Percentiles rank a stretch among this genome's conserved stretches.
Evolutionary conservation across 1,140 invertebrate genomes (phyloP).

Genomic region (Bombus turneri): DNA sequence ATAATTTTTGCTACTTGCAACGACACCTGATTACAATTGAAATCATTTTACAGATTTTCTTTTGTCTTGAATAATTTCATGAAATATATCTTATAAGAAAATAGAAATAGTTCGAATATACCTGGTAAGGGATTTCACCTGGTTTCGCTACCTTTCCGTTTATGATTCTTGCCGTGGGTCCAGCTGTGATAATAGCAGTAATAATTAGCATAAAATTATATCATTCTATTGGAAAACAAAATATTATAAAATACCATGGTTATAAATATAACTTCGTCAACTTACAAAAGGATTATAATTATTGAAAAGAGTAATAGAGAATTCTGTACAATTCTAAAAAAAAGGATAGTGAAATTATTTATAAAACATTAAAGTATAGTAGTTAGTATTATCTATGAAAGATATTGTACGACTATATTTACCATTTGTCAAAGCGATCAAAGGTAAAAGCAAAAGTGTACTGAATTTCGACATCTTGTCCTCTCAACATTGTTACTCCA

Average conservation of each 20-base stretch:
- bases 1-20: constrained; percentile 32
- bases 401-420: constrained; percentile 1
- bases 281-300: too few species aligned
- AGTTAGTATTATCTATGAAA: too few species aligned
- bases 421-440: constrained; percentile 10
- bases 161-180: constrained; percentile 44
- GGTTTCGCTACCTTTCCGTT: constrained; percentile 56
- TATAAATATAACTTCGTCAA: too few species aligned
- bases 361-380: background rate
- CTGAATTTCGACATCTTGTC: background rate
- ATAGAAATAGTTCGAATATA: constrained; percentile 23
- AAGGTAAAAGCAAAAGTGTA: background rate
- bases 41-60: background rate
- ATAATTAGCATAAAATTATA: background rate
- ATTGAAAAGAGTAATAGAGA: too few species aligned
- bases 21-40: constrained; percentile 53
- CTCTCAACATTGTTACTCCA: too few species aligned
- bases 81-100: background rate
- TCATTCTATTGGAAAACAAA: background rate
- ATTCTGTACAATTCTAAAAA: too few species aligned
- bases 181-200: background rate
- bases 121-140: constrained; percentile 71
- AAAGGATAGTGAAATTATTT: background rate
- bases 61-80: background rate
- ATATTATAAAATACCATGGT: background rate